Evolutionary conservation across 2,888 invertebrate species (phyloP).

Genomic region (Mythimna albipuncta): DNA sequence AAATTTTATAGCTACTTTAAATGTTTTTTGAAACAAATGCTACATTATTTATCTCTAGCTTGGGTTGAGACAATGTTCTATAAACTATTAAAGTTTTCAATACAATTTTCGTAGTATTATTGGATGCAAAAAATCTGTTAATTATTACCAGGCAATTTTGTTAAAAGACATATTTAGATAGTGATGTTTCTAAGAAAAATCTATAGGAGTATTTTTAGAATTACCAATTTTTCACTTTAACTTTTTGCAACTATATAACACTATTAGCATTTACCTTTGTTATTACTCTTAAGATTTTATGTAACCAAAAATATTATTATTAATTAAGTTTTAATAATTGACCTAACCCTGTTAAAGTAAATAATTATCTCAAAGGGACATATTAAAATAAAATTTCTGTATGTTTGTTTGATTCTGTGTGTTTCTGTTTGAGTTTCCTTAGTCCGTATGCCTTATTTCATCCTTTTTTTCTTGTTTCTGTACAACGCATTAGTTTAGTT

Average conservation of each 20-base stretch:
- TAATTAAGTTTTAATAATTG: no score
- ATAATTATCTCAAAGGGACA: no score
- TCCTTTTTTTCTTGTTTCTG: no score
- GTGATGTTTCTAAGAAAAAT: background rate
- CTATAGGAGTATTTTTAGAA: background rate
- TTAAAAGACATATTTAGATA: background rate
- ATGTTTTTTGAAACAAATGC: slow-evolving; percentile 5
- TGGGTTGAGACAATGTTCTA: slow-evolving; percentile 8
- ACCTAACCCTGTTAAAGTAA: no score
- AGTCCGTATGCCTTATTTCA: no score
- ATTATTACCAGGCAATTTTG: background rate
- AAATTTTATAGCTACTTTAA: slow-evolving; percentile 23
- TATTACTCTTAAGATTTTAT: no score
- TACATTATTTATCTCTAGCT: background rate
- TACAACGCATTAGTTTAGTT: no score
- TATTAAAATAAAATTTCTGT: no score
- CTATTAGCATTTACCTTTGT: no score
- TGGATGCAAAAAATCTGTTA: background rate
- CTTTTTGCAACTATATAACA: background rate
- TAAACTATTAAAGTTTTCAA: background rate
- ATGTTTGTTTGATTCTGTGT: no score
- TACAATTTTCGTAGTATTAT: background rate
- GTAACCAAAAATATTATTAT: no score
- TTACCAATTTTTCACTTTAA: background rate
- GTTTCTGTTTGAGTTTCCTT: no score